Evolutionary conservation across 2,113 vertebrate genomes (phyloP).

Genomic region (Corvus hawaiiensis): DNA sequence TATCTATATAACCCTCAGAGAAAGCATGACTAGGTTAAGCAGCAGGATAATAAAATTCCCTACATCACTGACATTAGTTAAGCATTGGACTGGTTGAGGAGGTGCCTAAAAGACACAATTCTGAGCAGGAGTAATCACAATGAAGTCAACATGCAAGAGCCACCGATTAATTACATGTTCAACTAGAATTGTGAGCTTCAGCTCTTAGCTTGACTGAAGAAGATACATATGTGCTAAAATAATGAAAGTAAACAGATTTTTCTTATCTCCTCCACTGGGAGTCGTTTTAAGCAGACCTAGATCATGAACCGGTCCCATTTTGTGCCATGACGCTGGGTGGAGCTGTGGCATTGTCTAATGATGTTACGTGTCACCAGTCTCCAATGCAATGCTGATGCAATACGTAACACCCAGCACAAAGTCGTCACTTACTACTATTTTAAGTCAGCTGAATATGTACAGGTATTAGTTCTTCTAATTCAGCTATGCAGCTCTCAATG

Average conservation of each 20-base stretch:
- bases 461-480: neutral
- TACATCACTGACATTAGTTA: neutral
- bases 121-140: neutral
- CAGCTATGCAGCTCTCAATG: neutral
- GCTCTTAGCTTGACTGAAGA: neutral
- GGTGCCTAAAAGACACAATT: neutral
- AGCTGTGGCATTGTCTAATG: neutral
- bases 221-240: neutral
- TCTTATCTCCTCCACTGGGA: neutral
- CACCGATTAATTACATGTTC: neutral
- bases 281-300: neutral
- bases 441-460: neutral
- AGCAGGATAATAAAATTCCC: neutral
- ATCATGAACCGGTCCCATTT: neutral
- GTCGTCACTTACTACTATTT: accelerated
- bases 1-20: neutral
- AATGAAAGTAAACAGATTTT: neutral
- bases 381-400: neutral
- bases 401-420: neutral
- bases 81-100: neutral
- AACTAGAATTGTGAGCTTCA: neutral
- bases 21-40: neutral
- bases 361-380: neutral
- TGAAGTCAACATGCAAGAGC: neutral
- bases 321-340: neutral